These are phyloP conservation scores for Rhinogobius similis DNA, from an alignment of 2,113 vertebrate genomes.

Conservation along the genomic window DNA sequence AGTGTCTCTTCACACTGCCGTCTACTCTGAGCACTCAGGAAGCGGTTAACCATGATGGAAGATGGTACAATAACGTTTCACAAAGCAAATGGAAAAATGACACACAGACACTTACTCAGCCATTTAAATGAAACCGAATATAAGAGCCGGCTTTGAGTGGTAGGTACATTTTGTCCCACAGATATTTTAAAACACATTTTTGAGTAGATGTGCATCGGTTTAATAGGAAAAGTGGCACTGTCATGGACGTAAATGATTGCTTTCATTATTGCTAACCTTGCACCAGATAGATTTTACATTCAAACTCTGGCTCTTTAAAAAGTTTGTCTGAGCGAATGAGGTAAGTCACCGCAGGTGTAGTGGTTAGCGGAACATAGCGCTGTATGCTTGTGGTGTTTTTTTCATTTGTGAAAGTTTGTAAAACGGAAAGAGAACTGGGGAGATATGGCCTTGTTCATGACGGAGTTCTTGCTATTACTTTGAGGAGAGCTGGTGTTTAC, in stretches of 20 bases:
- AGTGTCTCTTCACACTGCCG: conserved; percentile 11
- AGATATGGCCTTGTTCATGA: no score
- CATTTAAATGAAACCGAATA: conserved; percentile 12
- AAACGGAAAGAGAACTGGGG: no score
- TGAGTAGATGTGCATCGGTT: not conserved
- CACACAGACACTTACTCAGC: conserved; percentile 13
- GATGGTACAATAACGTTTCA: conserved; percentile 31
- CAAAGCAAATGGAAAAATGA: conserved; percentile 39
- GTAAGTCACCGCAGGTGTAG: not conserved
- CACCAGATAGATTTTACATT: not conserved
- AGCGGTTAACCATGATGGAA: conserved; percentile 56
- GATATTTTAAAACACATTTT: conserved; percentile 4
- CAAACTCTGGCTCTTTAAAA: not conserved
- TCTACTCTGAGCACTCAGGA: conserved; percentile 47
- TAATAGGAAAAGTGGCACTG: not conserved
- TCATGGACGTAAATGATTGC: not conserved
- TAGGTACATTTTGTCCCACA: conserved; percentile 11
- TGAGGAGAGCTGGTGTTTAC: no score
- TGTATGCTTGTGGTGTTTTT: no score
- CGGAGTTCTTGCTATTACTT: no score
- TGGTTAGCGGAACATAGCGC: no score
- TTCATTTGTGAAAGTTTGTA: no score
- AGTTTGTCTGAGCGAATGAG: not conserved
- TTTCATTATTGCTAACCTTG: conserved; percentile 11
- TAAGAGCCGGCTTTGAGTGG: not conserved